These are phyloP conservation scores for Rousettus madagascariensis DNA, from an alignment of 2,797 vertebrate species.

Conservation along the genomic window DNA sequence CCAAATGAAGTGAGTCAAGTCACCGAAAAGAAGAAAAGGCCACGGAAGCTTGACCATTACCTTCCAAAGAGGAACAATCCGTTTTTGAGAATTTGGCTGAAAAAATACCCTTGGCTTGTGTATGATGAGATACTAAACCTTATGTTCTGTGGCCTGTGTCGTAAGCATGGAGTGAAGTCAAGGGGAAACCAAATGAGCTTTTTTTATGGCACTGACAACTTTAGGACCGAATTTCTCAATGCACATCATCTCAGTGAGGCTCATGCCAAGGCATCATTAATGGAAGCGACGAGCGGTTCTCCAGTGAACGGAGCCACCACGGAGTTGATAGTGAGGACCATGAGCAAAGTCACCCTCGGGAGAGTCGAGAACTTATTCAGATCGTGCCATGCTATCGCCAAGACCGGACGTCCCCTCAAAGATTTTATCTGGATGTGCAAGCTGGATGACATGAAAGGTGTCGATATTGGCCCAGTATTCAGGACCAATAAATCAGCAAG, in stretches of 20 bases:
- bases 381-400: conserved; percentile 79
- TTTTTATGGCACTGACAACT: conserved; percentile 82
- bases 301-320: conserved; percentile 49
- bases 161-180: conserved; percentile 80
- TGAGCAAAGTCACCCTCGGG: conserved; percentile 75
- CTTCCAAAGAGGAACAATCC: conserved; percentile 73
- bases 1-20: conserved; percentile 49
- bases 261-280: conserved; percentile 80
- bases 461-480: conserved; percentile 77
- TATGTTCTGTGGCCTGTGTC: conserved; percentile 82
- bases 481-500: conserved; percentile 78
- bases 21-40: conserved; percentile 65
- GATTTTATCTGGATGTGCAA: conserved; percentile 79
- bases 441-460: conserved; percentile 79
- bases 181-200: conserved; percentile 77
- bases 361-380: conserved; percentile 81
- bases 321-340: conserved; percentile 69
- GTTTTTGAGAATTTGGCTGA: conserved; percentile 84
- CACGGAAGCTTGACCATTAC: conserved; percentile 56
- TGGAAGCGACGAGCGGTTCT: conserved; percentile 77
- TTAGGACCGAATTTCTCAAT: conserved; percentile 80
- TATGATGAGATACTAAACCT: conserved; percentile 78
- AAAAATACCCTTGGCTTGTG: conserved; percentile 83
- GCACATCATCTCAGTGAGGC: conserved; percentile 81
- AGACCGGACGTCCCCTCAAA: conserved; percentile 66